These are phyloP conservation scores for Haemorhous mexicanus DNA, from an alignment of 2,113 vertebrate genomes.

Conservation along the genomic window DNA sequence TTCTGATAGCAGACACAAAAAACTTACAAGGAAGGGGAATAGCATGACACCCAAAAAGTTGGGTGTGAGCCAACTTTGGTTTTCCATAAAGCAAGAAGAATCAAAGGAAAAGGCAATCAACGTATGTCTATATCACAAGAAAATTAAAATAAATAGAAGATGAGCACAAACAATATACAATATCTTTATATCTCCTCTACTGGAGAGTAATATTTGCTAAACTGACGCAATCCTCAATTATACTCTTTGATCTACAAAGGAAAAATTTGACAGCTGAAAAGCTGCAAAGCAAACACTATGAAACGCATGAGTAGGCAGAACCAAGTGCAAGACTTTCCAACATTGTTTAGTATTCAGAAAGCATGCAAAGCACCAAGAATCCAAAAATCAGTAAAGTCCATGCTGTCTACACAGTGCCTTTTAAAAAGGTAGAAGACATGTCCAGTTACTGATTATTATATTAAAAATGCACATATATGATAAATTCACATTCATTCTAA, in stretches of 20 bases:
- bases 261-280: neutral
- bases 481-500: neutral
- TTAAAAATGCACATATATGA: neutral
- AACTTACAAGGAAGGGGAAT: neutral
- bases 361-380: neutral
- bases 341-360: rapidly evolving
- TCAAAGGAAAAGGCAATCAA: neutral
- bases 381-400: neutral
- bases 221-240: neutral
- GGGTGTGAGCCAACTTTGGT: neutral
- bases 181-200: neutral
- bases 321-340: neutral
- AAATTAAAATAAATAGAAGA: neutral
- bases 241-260: neutral
- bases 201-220: neutral
- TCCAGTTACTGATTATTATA: neutral
- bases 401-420: rapidly evolving
- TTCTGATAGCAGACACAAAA: neutral
- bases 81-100: neutral
- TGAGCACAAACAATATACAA: neutral
- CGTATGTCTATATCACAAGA: neutral
- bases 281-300: neutral
- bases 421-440: neutral
- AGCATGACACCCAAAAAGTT: neutral
- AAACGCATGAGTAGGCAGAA: neutral